Conservation (phyloP, 92 coral and sea anemone species). For the Blastomussa wellsi region DNA sequence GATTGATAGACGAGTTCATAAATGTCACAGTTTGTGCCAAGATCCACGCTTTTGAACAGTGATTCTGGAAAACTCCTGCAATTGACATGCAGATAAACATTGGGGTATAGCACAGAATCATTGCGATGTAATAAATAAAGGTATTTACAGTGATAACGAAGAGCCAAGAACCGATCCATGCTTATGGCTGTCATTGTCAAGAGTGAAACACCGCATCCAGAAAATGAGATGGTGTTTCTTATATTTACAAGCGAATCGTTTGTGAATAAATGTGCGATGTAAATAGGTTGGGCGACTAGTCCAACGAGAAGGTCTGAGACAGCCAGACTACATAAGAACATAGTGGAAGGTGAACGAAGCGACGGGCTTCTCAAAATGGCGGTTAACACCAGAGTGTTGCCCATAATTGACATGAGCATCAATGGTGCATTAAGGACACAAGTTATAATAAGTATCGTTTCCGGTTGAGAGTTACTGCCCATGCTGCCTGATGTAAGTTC, state of each 20-base stretch:
- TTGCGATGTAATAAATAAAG: neutral
- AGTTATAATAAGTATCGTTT: neutral
- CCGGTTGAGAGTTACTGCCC: neutral
- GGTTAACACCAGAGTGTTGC: conserved; percentile 11
- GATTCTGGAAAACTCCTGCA: neutral
- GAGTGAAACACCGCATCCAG: neutral
- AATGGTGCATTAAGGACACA: conserved; percentile 2
- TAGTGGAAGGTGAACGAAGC: conserved; percentile 5
- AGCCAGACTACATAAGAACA: conserved; percentile 10
- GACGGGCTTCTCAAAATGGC: conserved; percentile 6
- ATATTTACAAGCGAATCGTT: too few relatives aligned
- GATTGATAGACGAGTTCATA: conserved; percentile 18
- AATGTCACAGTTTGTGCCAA: neutral
- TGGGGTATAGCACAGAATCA: conserved; percentile 11
- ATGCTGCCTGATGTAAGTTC: neutral
- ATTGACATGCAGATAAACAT: neutral
- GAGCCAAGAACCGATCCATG: conserved; percentile 11
- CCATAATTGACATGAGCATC: neutral
- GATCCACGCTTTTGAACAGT: neutral
- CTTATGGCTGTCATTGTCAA: conserved; percentile 15
- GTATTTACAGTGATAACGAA: conserved; percentile 11
- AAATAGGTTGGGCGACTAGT: neutral
- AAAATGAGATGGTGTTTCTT: neutral
- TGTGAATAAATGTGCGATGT: too few relatives aligned
- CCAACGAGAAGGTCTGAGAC: conserved; percentile 6